Evolutionary conservation across 2,113 vertebrate species (phyloP), one percentile per base, ranked within the genome.

Genomic region (Catharus bicknelli): DNA sequence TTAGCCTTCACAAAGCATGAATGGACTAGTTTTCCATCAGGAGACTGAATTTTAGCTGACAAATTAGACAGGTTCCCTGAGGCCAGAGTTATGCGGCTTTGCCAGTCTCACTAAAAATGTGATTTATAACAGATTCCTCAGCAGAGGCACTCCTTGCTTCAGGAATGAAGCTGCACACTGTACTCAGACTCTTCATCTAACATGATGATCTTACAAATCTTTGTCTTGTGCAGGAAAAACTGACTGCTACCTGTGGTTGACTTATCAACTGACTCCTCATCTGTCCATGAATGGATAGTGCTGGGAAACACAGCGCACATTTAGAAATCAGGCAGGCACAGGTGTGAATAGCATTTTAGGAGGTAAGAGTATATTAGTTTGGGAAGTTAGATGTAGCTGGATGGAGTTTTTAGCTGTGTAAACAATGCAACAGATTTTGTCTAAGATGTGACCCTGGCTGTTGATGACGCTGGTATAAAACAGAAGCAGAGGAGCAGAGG

Each of bases 1-100:
- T 96, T 93, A 94, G 90, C 86, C 87, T 93, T 84, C 88, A 43
- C 48, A 20, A 66, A 66, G 94, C 98, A 97, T 96, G 98, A 97
- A 97, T 26, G 43, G 96, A 96, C 98, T 97, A 90, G 97, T 96
- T 97, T 94, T 86, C 77, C 72, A 94, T 73, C 80, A 93, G 87
- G 81, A 95, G 97, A n/a, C 96, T 94, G 93, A 96, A 95, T 96
- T 95, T 95, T 95, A 97, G 94, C 97, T 97, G 98, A 98, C 97
- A 98, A 96, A 97, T 97, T 96, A 96, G 97, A 97, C 96, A 96
- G 95, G 90, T 96, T 97, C 97, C 98, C 96, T 2, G 74, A 94
- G 98, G 97, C 97, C 64, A 97, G 93, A 93, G 96, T 95, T 94
- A 70, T 88, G 80, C 40, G 68, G 94, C 95, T 88, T 87, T 97